Percentiles rank a stretch among this genome's conserved stretches.
phyloP scores from a whole-genome alignment of 2,797 vertebrate species.

The Gephyroberyx darwinii region DNA sequence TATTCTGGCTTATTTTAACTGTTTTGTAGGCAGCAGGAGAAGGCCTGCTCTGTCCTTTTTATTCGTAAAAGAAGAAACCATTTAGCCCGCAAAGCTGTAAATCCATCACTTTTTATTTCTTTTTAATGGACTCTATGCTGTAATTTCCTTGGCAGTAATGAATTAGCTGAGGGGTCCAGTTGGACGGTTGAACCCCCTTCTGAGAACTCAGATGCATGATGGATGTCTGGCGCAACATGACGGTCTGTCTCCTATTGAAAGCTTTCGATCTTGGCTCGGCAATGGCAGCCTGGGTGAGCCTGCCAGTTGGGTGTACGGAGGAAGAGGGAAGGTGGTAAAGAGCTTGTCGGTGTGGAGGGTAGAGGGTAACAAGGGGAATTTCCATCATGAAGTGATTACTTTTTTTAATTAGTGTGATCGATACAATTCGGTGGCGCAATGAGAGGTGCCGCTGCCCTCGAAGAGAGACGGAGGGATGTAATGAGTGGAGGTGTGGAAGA shows the following conservation, averaged over 20 bases:
- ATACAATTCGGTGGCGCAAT: conserved; percentile 51
- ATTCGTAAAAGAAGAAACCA: conserved; percentile 42
- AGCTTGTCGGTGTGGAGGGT: conserved; percentile 28
- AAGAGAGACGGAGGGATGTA: conserved; percentile 33
- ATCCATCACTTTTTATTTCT: conserved; percentile 64
- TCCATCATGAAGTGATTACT: conserved; percentile 58
- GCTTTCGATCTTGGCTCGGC: conserved; percentile 54
- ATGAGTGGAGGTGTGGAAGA: conserved; percentile 21
- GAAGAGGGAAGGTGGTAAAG: conserved; percentile 36
- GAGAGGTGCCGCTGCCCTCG: conserved; percentile 21
- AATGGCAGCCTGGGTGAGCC: conserved; percentile 14
- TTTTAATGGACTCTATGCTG: conserved; percentile 72
- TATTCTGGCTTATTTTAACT: conserved; percentile 27
- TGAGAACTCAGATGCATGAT: conserved; percentile 72
- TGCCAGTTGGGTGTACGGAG: conserved; percentile 7
- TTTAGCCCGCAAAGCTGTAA: conserved; percentile 51
- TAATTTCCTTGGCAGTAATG: conserved; percentile 76
- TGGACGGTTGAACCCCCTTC: conserved; percentile 62
- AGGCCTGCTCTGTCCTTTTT: conserved; percentile 34
- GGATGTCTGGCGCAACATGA: conserved; percentile 72
- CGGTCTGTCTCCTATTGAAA: conserved; percentile 67
- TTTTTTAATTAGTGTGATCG: conserved; percentile 75
- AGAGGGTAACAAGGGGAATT: conserved; percentile 41
- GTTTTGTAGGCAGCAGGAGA: conserved; percentile 22
- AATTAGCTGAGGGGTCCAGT: conserved; percentile 66